Conservation (phyloP, 2,113 vertebrate genomes). For the Rhinoptilus africanus region DNA sequence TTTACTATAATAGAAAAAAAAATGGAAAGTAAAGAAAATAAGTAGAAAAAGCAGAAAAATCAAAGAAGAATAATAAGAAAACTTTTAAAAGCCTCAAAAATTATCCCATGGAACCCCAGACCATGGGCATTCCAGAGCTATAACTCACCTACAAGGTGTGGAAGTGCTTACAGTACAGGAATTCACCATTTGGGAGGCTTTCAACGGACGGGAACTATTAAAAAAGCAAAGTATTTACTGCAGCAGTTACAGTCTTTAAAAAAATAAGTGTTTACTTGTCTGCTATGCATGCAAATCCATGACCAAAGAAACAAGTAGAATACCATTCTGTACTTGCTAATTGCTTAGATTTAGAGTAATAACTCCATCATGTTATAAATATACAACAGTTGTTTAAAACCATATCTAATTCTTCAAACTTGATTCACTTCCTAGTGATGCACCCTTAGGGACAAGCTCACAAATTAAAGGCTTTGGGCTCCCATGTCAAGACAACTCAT, state of each 20-base stretch:
- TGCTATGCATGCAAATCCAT: conserved; percentile 44
- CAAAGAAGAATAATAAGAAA: neutral
- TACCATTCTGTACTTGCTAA: conserved; percentile 8
- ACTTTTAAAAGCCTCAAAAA: neutral
- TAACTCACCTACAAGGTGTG: conserved; percentile 82
- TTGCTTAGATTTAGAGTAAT: conserved; percentile 25
- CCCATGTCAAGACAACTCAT: conserved; percentile 7
- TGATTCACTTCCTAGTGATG: conserved; percentile 13
- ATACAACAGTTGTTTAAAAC: conserved; percentile 33
- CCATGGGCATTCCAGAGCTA: conserved; percentile 8
- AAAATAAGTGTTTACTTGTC: conserved; percentile 29
- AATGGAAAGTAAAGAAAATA: neutral
- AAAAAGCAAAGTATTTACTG: conserved; percentile 64
- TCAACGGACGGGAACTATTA: conserved; percentile 87
- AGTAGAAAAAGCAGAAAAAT: neutral
- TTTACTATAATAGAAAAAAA: neutral
- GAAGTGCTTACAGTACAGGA: conserved; percentile 80
- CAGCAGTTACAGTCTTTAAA: conserved; percentile 19
- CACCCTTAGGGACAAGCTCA: conserved; percentile 18
- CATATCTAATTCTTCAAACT: neutral
- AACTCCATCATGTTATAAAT: conserved; percentile 29
- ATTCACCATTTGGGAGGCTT: conserved; percentile 88
- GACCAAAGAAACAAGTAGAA: neutral
- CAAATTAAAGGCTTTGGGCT: conserved; percentile 15
- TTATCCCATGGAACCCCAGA: neutral